Evolutionary conservation across 2,888 invertebrate species (phyloP).

Genomic region (Metalampra italica): DNA sequence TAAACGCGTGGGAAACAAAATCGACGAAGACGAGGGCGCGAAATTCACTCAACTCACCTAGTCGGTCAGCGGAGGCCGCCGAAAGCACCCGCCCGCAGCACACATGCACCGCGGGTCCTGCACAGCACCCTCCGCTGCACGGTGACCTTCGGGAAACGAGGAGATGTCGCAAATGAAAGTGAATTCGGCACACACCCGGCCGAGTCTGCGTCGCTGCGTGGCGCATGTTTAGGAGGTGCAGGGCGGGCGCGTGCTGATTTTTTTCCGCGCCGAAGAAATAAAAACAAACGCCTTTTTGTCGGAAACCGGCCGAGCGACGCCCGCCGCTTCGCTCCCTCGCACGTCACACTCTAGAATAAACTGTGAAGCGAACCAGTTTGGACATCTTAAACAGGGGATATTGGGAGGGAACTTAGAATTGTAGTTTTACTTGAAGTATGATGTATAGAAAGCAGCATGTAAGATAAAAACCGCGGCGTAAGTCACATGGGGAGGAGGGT

Average conservation of each 20-base stretch:
- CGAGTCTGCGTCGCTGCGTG: conserved; percentile 77
- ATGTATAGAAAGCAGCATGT: conserved; percentile 19
- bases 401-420: not conserved
- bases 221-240: conserved; percentile 79
- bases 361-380: not conserved
- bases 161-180: conserved; percentile 78
- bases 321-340: conserved; percentile 17
- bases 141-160: conserved; percentile 75
- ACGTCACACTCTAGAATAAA: not conserved
- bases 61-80: conserved; percentile 69
- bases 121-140: conserved; percentile 49
- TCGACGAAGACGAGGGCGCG: conserved; percentile 56
- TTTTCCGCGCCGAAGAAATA: conserved; percentile 76
- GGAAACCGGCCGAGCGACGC: conserved; percentile 54
- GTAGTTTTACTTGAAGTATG: conserved; percentile 3
- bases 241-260: conserved; percentile 75
- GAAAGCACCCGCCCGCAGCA: conserved; percentile 56
- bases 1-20: conserved; percentile 62
- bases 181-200: conserved; percentile 74
- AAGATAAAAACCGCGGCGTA: conserved; percentile 17
- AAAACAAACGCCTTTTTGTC: conserved; percentile 76
- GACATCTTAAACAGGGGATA: not conserved
- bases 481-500: conserved; percentile 34
- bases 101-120: conserved; percentile 42
- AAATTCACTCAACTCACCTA: conserved; percentile 66